Base-by-base conservation (phyloP, 2,113 vertebrate genomes). In the Lepisosteus osseus region DNA sequence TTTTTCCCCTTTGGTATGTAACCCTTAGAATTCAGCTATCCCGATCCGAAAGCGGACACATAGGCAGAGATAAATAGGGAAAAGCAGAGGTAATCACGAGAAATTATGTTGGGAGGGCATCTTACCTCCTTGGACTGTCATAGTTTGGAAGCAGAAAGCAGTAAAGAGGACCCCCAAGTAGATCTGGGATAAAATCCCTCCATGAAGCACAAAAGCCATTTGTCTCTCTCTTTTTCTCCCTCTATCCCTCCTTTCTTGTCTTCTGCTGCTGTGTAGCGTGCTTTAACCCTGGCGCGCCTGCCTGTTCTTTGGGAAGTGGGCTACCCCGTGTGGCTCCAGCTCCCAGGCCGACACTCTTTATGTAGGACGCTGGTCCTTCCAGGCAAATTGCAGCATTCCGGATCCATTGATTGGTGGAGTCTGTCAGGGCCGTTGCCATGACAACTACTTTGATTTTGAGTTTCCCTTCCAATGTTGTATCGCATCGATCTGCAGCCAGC, bases 371-470 rank as follows among this genome's bases (percentile, higher is more conserved):
- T 70, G 86, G 76, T 73, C 76, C 66, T 79, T 79, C 61, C 73
- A 68, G 80, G 82, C 83, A 89, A 86, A 85, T 87, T 83, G 65
- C 88, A 87, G 85, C 86, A 84, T 82, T 79, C 67, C 79, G 44
- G 81, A 83, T 79, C 80, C 87, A 89, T 86, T 70, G 85, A 87
- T 86, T 62, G 69, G 77, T 79, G 83, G 84, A 86, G 79, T 75
- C 74, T 72, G 67, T 72, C 69, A 68, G 84, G 80, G 71, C 70
- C 77, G 82, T 86, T 87, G 82, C 84, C 79, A 86, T 83, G 83
- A 15, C 77, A 12, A 84, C 76, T 67, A 29, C 74, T 91, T 91
- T 90, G 86, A 85, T 92, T 90, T 89, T 82, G 66, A 80, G 70
- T 81, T 76, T 78, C 65, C 43, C 15, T 6, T 63, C 3, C 61